phyloP scores from a whole-genome alignment of 1,140 invertebrate species.

The Drosophila miranda region DNA sequence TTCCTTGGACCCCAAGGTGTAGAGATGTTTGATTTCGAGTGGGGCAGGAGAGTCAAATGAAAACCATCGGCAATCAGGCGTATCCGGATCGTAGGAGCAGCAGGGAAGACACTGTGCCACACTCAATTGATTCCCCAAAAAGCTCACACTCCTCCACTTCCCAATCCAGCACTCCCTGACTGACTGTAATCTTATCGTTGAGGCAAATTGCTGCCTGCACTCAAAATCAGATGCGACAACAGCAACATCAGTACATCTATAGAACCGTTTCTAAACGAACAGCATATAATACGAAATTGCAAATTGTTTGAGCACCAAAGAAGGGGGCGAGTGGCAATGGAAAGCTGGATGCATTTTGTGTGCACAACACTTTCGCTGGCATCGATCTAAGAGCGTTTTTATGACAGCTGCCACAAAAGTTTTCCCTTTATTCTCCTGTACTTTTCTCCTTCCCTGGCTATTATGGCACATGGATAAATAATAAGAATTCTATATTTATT shows the following conservation, averaged over 20 bases:
- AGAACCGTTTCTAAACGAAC: constrained; percentile 3
- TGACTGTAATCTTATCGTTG: constrained; percentile 51
- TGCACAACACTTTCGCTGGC: constrained; percentile 39
- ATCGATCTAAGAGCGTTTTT: constrained; percentile 6
- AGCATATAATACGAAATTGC: constrained; percentile 37
- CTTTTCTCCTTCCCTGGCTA: neutral
- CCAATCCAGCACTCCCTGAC: too few species aligned
- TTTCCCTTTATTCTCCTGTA: neutral
- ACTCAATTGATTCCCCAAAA: constrained; percentile 1
- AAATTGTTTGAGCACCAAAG: constrained; percentile 32
- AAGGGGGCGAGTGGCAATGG: neutral
- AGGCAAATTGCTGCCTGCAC: constrained; percentile 63
- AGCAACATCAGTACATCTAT: constrained; percentile 15
- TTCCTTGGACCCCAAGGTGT: too few species aligned
- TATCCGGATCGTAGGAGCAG: too few species aligned
- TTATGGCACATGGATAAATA: constrained; percentile 17
- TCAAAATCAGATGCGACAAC: constrained; percentile 39
- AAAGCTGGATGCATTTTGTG: constrained; percentile 34
- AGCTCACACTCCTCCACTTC: too few species aligned
- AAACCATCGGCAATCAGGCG: too few species aligned
- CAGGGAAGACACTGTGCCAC: too few species aligned
- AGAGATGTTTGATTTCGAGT: too few species aligned
- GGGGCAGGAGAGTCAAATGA: too few species aligned
- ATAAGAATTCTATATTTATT: constrained; percentile 50
- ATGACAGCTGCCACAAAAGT: constrained; percentile 22